Conservation (phyloP, 2,113 vertebrate species). For the Chaetops frenatus region DNA sequence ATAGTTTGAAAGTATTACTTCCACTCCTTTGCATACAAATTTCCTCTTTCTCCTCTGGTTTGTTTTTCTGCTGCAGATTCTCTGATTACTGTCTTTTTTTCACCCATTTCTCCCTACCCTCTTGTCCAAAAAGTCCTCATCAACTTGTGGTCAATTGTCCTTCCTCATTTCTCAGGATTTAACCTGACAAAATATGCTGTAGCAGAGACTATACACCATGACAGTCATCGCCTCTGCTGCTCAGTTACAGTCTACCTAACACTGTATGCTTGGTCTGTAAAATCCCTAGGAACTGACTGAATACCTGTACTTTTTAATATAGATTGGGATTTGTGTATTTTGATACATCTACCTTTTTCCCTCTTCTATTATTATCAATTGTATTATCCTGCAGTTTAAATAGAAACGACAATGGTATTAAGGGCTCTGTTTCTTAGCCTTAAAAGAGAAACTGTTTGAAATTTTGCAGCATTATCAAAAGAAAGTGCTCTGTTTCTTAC, state of each 20-base stretch:
- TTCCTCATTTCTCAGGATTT: neutral
- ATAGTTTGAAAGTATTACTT: neutral
- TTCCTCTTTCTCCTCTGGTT: neutral
- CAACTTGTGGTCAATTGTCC: neutral
- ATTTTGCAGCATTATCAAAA: neutral
- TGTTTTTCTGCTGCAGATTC: neutral
- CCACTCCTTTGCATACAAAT: neutral
- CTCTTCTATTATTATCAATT: neutral
- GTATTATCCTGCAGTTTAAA: neutral
- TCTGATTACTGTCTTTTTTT: neutral
- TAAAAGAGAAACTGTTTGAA: neutral
- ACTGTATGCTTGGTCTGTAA: neutral
- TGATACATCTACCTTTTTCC: neutral
- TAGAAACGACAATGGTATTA: neutral
- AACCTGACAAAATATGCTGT: neutral
- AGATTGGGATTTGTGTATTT: neutral
- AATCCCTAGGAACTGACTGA: neutral
- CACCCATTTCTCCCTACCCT: neutral
- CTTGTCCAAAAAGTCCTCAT: neutral
- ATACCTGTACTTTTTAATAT: neutral
- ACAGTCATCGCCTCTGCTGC: neutral
- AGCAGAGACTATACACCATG: neutral
- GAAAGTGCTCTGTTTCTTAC: neutral
- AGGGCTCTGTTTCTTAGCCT: neutral
- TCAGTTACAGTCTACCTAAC: neutral